Conservation (phyloP, 2,888 invertebrate species). For the Thumatha senex region DNA sequence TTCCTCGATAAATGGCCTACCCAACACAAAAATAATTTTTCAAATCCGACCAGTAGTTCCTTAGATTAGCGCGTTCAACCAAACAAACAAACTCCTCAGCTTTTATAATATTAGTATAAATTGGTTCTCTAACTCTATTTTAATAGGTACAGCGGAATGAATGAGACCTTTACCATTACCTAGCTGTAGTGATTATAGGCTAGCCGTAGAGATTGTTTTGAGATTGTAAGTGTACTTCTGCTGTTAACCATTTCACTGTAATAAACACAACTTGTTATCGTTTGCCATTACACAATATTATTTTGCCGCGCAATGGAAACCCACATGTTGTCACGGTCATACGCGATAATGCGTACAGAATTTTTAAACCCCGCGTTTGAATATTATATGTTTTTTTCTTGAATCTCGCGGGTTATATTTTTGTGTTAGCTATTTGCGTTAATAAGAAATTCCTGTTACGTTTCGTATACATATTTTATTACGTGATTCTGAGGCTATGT, state of each 20-base stretch:
- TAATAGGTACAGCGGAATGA: too few species aligned
- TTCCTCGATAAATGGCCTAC: too few species aligned
- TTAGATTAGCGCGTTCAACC: too few species aligned
- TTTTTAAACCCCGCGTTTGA: conserved; percentile 46
- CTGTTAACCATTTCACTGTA: too few species aligned
- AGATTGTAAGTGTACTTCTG: background rate
- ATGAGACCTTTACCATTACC: too few species aligned
- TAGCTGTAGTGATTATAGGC: too few species aligned
- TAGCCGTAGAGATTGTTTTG: too few species aligned
- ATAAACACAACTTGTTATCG: background rate
- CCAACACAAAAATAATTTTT: too few species aligned
- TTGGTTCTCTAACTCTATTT: too few species aligned
- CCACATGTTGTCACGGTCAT: conserved; percentile 63
- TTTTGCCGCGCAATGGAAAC: conserved; percentile 49
- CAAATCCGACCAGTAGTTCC: too few species aligned
- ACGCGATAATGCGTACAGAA: conserved; percentile 54
- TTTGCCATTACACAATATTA: background rate
- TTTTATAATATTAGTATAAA: too few species aligned
- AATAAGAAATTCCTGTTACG: conserved; percentile 12
- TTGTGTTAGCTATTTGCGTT: conserved; percentile 19
- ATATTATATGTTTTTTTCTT: conserved; percentile 39
- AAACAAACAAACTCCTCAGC: too few species aligned
- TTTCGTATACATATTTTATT: conserved; percentile 6
- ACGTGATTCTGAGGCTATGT: background rate
- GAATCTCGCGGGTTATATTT: conserved; percentile 22